phyloP scores from a whole-genome alignment of 1,140 invertebrate species.

The Phthorimaea operculella region DNA sequence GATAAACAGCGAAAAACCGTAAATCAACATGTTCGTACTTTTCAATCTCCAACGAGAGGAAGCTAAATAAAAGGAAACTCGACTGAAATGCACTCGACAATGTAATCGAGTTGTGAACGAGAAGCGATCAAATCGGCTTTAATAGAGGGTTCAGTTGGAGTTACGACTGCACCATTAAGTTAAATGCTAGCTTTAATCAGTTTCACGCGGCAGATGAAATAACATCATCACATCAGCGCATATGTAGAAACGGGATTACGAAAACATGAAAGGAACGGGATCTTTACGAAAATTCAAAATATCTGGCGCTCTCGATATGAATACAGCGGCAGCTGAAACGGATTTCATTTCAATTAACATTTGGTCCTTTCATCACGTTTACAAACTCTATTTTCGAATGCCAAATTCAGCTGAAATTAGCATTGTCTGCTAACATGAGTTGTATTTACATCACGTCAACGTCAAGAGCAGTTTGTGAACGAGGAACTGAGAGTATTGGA shows the following conservation, averaged over 20 bases:
- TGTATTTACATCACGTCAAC: constrained; percentile 1
- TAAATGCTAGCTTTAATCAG: not conserved
- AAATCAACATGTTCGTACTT: constrained; percentile 3
- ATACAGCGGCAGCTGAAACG: no score
- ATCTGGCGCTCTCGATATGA: no score
- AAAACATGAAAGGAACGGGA: no score
- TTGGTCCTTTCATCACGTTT: no score
- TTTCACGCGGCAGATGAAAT: not conserved
- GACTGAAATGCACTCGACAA: not conserved
- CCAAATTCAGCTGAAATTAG: not conserved
- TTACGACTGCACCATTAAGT: constrained; percentile 3
- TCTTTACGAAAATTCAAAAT: no score
- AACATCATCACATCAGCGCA: not conserved
- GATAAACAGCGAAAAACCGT: not conserved
- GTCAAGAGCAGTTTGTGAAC: constrained; percentile 24
- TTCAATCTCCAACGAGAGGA: constrained; percentile 1
- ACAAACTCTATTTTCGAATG: no score
- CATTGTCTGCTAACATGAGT: not conserved
- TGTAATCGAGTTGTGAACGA: constrained; percentile 4
- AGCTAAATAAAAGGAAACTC: not conserved
- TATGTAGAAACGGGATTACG: no score
- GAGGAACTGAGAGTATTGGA: constrained; percentile 14
- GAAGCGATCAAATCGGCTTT: not conserved
- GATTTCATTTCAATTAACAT: no score
- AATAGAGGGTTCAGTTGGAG: not conserved